phyloP scores from a whole-genome alignment of 2,797 vertebrate genomes.

The Pelodytes ibericus region DNA sequence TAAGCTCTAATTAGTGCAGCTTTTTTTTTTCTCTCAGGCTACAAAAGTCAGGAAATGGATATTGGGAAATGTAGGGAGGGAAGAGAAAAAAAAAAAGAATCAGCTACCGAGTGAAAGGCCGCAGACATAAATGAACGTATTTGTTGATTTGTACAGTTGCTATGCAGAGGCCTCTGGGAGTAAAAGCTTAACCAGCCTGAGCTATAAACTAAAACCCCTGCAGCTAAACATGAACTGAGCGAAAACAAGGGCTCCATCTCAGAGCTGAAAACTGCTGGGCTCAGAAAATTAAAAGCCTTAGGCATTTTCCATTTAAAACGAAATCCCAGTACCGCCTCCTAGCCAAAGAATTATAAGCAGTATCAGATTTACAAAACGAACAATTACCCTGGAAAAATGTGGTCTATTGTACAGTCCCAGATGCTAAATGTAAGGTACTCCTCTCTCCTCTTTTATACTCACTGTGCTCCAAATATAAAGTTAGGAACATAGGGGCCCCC shows the following conservation, averaged over 20 bases:
- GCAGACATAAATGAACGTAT: constrained; percentile 99
- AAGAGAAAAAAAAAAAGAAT: constrained; percentile 83
- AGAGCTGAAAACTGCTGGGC: constrained; percentile 99
- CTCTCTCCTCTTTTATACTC: constrained; percentile 67
- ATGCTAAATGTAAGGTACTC: constrained; percentile 81
- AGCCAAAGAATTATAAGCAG: constrained; percentile 97
- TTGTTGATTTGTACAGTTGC: constrained; percentile 99
- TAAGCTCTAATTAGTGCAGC: constrained; percentile 99
- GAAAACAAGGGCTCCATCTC: constrained; percentile 99
- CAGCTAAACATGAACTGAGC: constrained; percentile 99
- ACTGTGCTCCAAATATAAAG: constrained; percentile 57
- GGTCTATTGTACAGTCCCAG: constrained; percentile 83
- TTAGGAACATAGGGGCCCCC: constrained; percentile 5
- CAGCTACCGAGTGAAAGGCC: constrained; percentile 93
- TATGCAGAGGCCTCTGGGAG: constrained; percentile 97
- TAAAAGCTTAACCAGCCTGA: constrained; percentile 97
- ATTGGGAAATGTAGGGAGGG: constrained; percentile 89
- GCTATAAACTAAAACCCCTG: constrained; percentile 97
- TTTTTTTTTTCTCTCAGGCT: constrained; percentile 94
- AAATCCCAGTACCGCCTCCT: constrained; percentile 97
- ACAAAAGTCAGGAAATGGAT: constrained; percentile 98
- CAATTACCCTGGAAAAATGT: constrained; percentile 90
- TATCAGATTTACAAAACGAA: constrained; percentile 99
- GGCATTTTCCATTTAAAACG: constrained; percentile 99
- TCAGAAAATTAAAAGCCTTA: constrained; percentile 99